Conservation (phyloP, 2,113 vertebrate genomes). For the Apteryx mantelli region DNA sequence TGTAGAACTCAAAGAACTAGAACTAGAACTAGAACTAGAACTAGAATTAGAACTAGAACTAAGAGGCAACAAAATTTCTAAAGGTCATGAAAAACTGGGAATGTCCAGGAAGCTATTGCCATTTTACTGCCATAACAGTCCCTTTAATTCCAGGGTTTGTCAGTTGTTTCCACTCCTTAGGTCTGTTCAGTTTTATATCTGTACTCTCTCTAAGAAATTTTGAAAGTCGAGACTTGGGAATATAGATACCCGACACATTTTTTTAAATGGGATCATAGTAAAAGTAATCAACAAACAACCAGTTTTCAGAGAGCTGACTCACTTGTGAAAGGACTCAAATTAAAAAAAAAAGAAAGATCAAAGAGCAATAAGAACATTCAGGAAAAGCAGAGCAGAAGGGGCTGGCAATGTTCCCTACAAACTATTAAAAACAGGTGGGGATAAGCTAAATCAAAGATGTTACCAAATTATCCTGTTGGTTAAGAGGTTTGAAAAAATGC, state of each 20-base stretch:
- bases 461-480: not conserved
- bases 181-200: not conserved
- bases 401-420: not conserved
- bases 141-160: not conserved
- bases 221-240: not conserved
- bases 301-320: not conserved
- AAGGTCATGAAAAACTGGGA: not conserved
- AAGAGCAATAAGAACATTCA: not conserved
- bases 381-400: not conserved
- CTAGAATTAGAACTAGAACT: no score
- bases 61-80: not conserved
- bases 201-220: not conserved
- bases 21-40: no score
- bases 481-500: slow-evolving; percentile 8
- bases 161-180: not conserved
- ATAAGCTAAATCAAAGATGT: not conserved
- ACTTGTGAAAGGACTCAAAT: not conserved
- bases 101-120: not conserved
- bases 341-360: not conserved
- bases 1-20: not conserved
- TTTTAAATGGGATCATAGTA: not conserved
- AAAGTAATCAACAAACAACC: not conserved
- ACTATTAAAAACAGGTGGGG: not conserved
- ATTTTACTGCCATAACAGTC: not conserved
- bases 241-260: not conserved